Percentiles rank a stretch among this genome's conserved stretches.
Evolutionary conservation across 2,113 vertebrate species (phyloP).

Genomic region (Ceyx margarethae): DNA sequence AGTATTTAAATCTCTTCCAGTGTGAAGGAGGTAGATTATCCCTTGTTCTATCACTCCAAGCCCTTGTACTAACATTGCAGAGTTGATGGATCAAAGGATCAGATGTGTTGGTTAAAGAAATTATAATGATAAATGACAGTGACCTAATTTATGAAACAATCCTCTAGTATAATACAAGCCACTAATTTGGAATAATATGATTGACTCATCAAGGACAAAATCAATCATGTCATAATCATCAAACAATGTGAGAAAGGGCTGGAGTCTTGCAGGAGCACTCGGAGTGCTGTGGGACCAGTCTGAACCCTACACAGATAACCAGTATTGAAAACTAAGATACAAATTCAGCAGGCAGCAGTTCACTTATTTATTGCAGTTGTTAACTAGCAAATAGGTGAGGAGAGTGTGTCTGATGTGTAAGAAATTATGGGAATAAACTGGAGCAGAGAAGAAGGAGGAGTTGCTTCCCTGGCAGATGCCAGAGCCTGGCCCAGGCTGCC

Average conservation of each 20-base stretch:
- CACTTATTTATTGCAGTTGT: background rate
- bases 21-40: too few species aligned
- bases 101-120: constrained; percentile 45
- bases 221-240: constrained; percentile 34
- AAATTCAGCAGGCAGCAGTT: background rate
- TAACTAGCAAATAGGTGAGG: background rate
- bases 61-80: background rate
- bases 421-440: background rate
- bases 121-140: constrained; percentile 52
- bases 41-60: too few species aligned
- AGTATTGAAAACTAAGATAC: background rate
- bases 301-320: background rate
- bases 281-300: background rate
- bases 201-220: constrained; percentile 52
- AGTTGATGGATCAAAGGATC: background rate
- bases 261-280: background rate
- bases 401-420: background rate
- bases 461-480: too few species aligned
- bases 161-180: constrained; percentile 41
- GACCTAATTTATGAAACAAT: constrained; percentile 63
- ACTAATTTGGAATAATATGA: constrained; percentile 54
- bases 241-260: background rate
- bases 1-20: too few species aligned
- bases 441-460: too few species aligned
- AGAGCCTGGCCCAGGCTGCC: too few species aligned